Evolutionary conservation across 2,888 invertebrate genomes (phyloP), one percentile per base, ranked within the genome.

Genomic region (Cordylochernes scorpioides): DNA sequence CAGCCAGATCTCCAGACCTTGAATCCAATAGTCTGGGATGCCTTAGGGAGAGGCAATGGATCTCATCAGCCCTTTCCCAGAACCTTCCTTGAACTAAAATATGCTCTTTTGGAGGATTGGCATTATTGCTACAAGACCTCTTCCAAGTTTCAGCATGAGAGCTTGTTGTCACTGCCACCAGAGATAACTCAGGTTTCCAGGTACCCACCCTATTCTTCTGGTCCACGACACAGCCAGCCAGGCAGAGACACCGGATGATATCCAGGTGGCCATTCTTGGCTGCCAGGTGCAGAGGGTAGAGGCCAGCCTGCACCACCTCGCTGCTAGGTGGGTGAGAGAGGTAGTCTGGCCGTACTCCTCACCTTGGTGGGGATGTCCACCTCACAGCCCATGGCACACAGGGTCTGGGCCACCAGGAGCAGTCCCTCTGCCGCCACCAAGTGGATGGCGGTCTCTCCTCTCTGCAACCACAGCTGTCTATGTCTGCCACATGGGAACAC

Each of bases 241-340:
- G 58, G 44, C 71, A 66, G 27, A 73, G 55, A 46, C 65, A 64
- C 42, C 68, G 55, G 15, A 67, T 66, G 39, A 71, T 59, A 48
- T 71, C 67, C 28, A 65, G 64, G 47, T 69, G 66, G 10, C 72
- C 72, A 45, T 64, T 58, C 45, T 64, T 63, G 24, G 71, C 65
- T 29, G 72, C 71, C 36, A 71, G 54, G 49, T 73, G 72, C 25
- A 73, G 50, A 2, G 72, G 67, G 44, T 59, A 65, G 25, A 63
- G 50, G 10, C 66, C 67, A 41, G 57, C 57, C 32, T 43, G 10
- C 21, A 10, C 9, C 9, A 19, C 21, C 9, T 19, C 21, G 21
- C 21, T 19, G 10, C 9, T 19, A 19, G 10, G 10, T n/a, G 10
- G 9, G 9, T 16, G 26, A 27, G 18, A 25, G 3, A 22, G 13